Percentiles rank a stretch among this genome's conserved stretches.
phyloP scores from a whole-genome alignment of 2,113 vertebrate genomes.

The Dromas ardeola region DNA sequence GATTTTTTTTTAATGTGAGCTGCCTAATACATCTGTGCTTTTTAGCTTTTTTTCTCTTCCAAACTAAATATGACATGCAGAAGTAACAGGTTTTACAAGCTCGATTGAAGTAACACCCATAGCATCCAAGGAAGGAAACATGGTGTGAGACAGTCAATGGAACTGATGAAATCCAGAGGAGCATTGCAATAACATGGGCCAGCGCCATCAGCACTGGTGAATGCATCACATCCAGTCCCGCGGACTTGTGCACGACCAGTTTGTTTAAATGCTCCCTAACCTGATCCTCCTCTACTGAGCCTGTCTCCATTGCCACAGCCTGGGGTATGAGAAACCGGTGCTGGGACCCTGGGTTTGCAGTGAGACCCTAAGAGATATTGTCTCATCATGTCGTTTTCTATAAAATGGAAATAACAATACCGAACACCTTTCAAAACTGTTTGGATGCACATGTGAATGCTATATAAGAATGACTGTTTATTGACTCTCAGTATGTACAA shows the following conservation, averaged over 20 bases:
- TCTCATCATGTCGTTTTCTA: background rate
- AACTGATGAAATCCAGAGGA: background rate
- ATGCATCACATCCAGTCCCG: background rate
- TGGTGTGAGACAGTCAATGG: background rate
- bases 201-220: background rate
- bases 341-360: background rate
- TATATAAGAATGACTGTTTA: background rate
- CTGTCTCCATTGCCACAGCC: background rate
- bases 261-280: background rate
- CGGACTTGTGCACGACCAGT: background rate
- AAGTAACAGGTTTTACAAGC: background rate
- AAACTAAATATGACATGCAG: background rate
- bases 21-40: background rate
- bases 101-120: background rate
- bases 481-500: background rate
- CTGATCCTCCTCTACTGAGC: background rate
- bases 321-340: background rate
- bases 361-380: background rate
- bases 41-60: background rate
- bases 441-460: background rate
- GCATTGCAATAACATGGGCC: background rate
- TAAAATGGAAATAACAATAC: background rate
- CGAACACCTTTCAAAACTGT: background rate
- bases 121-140: background rate
- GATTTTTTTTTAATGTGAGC: background rate